Evolutionary conservation across 1,140 invertebrate species (phyloP).

Genomic region (Gyrodactylus bullatarudis): DNA sequence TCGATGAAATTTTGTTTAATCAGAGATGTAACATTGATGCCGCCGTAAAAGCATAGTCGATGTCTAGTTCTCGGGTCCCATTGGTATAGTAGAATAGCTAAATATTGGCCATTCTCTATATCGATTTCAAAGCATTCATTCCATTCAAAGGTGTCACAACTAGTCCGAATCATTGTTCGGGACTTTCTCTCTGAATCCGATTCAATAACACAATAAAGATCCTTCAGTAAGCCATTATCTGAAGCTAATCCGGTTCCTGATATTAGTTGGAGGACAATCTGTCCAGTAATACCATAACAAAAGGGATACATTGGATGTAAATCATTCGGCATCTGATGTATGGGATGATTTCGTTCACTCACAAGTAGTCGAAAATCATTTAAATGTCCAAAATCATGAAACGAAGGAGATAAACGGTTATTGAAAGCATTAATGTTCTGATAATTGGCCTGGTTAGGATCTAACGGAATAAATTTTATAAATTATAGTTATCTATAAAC

Average conservation of each 20-base stretch:
- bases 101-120: conserved; percentile 43
- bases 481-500: too few relatives aligned
- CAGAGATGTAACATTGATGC: conserved; percentile 12
- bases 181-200: conserved; percentile 86
- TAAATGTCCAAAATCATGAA: background rate
- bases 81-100: conserved; percentile 78
- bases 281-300: background rate
- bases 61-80: conserved; percentile 46
- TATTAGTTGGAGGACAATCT: conserved; percentile 1
- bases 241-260: conserved; percentile 3
- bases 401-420: background rate
- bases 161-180: conserved; percentile 69
- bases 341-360: background rate
- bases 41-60: conserved; percentile 18
- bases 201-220: conserved; percentile 80
- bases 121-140: conserved; percentile 92
- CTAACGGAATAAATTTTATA: too few relatives aligned
- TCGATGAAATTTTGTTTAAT: conserved; percentile 7
- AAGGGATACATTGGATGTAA: background rate
- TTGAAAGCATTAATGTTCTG: background rate
- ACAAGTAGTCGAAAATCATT: background rate
- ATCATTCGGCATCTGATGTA: too few relatives aligned
- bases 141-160: conserved; percentile 89
- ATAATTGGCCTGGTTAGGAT: too few relatives aligned
- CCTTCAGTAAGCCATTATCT: conserved; percentile 25